Evolutionary conservation across 2,113 vertebrate species (phyloP).

Genomic region (Sphyrna mokarran): DNA sequence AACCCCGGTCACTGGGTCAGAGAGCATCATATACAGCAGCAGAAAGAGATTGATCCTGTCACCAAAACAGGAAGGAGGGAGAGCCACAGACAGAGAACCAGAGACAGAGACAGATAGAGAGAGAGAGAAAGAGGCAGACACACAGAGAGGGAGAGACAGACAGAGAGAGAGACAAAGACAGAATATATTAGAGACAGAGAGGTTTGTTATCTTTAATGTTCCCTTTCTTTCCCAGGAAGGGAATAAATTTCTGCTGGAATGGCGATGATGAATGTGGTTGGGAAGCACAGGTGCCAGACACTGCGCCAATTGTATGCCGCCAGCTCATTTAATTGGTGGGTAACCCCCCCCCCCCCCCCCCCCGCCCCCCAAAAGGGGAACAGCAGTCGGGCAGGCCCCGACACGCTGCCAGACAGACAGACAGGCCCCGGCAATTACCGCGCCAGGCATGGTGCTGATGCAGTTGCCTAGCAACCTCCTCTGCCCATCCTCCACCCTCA

Average conservation of each 20-base stretch:
- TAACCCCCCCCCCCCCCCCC: slow-evolving; percentile 49
- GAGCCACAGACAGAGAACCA: no score
- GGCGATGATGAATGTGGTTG: slow-evolving; percentile 27
- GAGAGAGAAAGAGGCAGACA: no score
- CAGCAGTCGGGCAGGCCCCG: slow-evolving; percentile 66
- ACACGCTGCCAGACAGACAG: slow-evolving; percentile 74
- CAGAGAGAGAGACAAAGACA: not conserved
- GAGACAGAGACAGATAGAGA: no score
- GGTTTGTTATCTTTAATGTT: slow-evolving; percentile 5
- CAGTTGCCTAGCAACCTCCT: slow-evolving; percentile 84
- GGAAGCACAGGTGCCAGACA: slow-evolving; percentile 69
- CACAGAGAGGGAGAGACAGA: no score
- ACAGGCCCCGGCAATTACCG: slow-evolving; percentile 82
- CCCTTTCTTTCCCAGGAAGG: not conserved
- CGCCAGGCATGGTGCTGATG: slow-evolving; percentile 74
- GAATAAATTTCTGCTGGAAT: not conserved
- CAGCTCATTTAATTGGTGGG: slow-evolving; percentile 76
- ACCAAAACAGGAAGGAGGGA: no score
- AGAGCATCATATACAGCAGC: no score
- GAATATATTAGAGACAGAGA: not conserved
- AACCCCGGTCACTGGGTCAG: no score
- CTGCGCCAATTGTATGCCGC: slow-evolving; percentile 60
- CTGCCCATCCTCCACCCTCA: slow-evolving; percentile 13
- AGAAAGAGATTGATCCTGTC: no score
- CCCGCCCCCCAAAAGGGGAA: slow-evolving; percentile 55